A percentile compares a stretch with the other conserved stretches of the same genome.
phyloP scores from a whole-genome alignment of 2,888 invertebrate genomes.

The Eurytoma adleriae region DNA sequence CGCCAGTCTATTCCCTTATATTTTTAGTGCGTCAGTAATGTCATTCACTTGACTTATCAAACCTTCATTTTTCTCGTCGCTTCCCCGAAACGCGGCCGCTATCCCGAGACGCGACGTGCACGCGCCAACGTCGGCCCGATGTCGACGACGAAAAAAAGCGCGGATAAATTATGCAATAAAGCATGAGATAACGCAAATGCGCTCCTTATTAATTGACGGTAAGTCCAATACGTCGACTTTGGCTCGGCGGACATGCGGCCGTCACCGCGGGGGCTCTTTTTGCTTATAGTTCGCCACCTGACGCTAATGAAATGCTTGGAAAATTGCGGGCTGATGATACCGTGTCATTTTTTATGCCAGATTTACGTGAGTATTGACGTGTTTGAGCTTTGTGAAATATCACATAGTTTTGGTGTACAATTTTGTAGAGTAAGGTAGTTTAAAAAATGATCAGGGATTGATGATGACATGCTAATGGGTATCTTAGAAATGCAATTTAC shows the following conservation, averaged over 20 bases:
- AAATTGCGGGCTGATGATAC: neutral
- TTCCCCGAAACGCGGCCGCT: neutral
- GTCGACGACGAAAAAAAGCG: neutral
- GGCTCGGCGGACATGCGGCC: neutral
- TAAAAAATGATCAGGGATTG: too few relatives aligned
- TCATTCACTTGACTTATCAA: constrained; percentile 13
- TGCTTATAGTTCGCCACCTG: too few relatives aligned
- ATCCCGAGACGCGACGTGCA: neutral
- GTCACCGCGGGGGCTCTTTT: too few relatives aligned
- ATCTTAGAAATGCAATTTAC: too few relatives aligned
- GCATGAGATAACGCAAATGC: neutral
- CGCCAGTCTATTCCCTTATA: too few relatives aligned
- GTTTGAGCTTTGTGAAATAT: too few relatives aligned
- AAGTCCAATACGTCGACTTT: neutral
- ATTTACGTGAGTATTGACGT: too few relatives aligned
- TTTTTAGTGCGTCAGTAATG: neutral
- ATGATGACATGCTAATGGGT: too few relatives aligned
- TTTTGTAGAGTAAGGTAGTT: too few relatives aligned
- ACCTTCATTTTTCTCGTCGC: neutral
- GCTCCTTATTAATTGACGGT: neutral
- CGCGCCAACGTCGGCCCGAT: neutral
- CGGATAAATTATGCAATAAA: constrained; percentile 13
- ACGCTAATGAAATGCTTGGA: too few relatives aligned
- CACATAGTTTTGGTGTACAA: too few relatives aligned
- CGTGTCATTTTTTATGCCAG: neutral